These are phyloP conservation scores for Loripinus fragilis DNA, from an alignment of 2,888 invertebrate species.

Conservation along the genomic window DNA sequence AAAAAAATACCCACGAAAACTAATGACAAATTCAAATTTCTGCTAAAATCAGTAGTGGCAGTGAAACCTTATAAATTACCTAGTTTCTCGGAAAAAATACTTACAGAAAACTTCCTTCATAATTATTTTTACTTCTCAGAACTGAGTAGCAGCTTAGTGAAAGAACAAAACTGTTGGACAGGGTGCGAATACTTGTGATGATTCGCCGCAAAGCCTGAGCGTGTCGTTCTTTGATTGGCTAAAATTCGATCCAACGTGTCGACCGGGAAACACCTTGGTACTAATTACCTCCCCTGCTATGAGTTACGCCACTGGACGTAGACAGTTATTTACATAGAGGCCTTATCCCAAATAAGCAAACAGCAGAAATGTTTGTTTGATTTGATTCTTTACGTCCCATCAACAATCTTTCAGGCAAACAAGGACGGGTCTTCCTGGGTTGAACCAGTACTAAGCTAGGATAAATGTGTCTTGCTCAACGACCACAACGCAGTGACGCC, in stretches of 20 bases:
- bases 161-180: no score
- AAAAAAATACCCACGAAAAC: constrained; percentile 11
- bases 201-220: constrained; percentile 23
- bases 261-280: constrained; percentile 11
- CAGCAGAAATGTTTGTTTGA: no score
- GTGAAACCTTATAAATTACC: neutral
- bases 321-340: no score
- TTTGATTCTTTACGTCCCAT: no score
- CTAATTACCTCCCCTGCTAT: neutral
- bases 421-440: no score
- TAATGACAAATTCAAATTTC: neutral
- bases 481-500: no score
- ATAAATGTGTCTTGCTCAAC: no score
- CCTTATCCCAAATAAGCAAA: no score
- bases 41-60: neutral
- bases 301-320: no score
- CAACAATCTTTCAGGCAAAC: no score
- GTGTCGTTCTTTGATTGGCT: constrained; percentile 37
- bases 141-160: neutral
- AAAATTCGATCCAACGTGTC: constrained; percentile 25
- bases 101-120: neutral
- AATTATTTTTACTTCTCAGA: no score
- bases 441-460: no score
- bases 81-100: neutral
- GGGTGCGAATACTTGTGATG: neutral